Conservation (phyloP, 2,797 vertebrate genomes). For the Coregonus suidteri region DNA sequence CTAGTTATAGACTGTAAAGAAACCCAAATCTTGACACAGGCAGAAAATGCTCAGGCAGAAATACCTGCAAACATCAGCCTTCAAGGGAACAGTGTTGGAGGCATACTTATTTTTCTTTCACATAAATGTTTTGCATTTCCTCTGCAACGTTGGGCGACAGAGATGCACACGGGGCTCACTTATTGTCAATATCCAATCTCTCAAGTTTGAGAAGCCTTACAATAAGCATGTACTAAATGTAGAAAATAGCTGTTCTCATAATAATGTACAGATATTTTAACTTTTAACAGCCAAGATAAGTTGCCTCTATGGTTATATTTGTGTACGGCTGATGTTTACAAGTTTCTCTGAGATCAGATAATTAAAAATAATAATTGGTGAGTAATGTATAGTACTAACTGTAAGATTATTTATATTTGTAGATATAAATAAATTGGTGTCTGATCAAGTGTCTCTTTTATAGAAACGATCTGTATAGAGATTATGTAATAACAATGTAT, state of each 20-base stretch:
- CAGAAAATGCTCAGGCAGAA: constrained; percentile 24
- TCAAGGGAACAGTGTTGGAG: constrained; percentile 9
- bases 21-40: constrained; percentile 9
- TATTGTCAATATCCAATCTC: constrained; percentile 16
- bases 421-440: constrained; percentile 55
- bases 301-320: constrained; percentile 40
- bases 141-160: constrained; percentile 2
- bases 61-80: constrained; percentile 27
- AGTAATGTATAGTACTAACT: constrained; percentile 63
- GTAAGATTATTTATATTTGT: constrained; percentile 68
- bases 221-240: constrained; percentile 49
- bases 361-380: constrained; percentile 43
- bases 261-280: constrained; percentile 54
- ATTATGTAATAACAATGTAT: constrained; percentile 30
- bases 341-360: constrained; percentile 47
- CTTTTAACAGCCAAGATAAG: constrained; percentile 47
- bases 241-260: constrained; percentile 15
- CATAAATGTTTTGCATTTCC: neutral
- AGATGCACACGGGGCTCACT: constrained; percentile 1
- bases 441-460: constrained; percentile 40
- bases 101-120: neutral
- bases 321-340: constrained; percentile 53
- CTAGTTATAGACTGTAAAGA: neutral
- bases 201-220: constrained; percentile 63
- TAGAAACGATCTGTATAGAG: constrained; percentile 49